Evolutionary conservation across 1,140 invertebrate species (phyloP), one percentile per base, ranked within the genome.

Genomic region (Drosophila repleta): DNA sequence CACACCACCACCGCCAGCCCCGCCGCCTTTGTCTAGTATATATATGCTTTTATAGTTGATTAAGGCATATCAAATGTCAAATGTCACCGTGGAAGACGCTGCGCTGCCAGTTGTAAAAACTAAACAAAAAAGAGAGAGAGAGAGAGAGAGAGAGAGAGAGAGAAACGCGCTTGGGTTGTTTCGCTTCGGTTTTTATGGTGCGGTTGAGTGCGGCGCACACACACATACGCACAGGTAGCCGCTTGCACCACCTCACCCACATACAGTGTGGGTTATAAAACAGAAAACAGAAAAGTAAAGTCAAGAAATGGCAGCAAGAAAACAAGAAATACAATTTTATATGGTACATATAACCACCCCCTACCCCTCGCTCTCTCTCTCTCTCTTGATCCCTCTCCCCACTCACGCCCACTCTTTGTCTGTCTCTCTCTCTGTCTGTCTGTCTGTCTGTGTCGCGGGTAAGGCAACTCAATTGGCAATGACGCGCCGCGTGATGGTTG

Each of bases 61-160:
- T 88, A 88, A 88, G 84, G 76, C 83, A 88, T 88, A 88, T 88
- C 83, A 88, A 88, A 88, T 88, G 79, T 88, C 83, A 87, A 85
- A 87, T 82, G 82, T 82, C 82, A 87, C 70, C 70, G 75, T 76
- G 76, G 83, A 72, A 74, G 78, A 85, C 82, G 77, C 39, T 43
- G 74, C 76, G 45, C 74, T 74, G 81, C 67, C 81, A 78, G 81
- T 61, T 85, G 81, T 87, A 87, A 87, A 87, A 87, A 82, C 78
- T 72, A 87, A 85, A 75, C 66, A 68, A 65, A 39, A 37, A 85
- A 75, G 63, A 68, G 65, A n/a, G 15, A 35, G 10, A 35, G 0
- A 24, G 4, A 24, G 4, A 24, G 4, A 24, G 4, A 24, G 4
- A 24, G 21, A 24, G 4, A 3, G 21, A 24, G n/a, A 24, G 21